phyloP scores from a whole-genome alignment of 2,797 vertebrate species.

The Falco novaeseelandiae region DNA sequence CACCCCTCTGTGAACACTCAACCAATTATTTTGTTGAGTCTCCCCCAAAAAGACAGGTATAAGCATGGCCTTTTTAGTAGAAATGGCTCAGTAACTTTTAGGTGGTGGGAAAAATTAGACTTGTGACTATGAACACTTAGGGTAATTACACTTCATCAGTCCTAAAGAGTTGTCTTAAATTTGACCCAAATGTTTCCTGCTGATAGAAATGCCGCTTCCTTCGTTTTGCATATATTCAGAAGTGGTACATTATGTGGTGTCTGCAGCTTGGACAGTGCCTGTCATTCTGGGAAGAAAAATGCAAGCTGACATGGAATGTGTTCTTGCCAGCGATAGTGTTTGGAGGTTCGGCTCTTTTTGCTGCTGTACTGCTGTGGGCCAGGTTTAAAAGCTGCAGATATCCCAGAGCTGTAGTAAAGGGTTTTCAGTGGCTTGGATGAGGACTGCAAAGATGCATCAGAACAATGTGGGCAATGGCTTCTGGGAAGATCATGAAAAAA shows the following conservation, averaged over 20 bases:
- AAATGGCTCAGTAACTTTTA: not conserved
- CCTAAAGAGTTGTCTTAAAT: not conserved
- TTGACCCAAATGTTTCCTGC: not conserved
- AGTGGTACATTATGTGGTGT: not conserved
- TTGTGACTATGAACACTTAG: not conserved
- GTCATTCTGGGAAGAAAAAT: not conserved
- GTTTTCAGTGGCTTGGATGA: not conserved
- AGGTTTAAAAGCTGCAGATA: not conserved
- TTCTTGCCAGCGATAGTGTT: not conserved
- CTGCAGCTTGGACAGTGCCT: not conserved
- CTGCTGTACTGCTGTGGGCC: not conserved
- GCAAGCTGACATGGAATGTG: not conserved
- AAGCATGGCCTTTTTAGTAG: not conserved
- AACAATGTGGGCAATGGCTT: not conserved
- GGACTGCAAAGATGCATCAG: not conserved
- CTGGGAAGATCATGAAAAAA: constrained; percentile 28
- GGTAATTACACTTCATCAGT: not conserved
- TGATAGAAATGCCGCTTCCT: constrained; percentile 18
- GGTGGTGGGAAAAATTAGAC: not conserved
- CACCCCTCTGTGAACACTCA: not conserved
- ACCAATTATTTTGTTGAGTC: not conserved
- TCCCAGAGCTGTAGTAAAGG: not conserved
- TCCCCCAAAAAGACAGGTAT: not conserved
- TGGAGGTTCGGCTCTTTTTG: not conserved
- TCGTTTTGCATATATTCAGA: not conserved